Base-by-base conservation (phyloP, 1,140 invertebrate genomes). In the Bombus confusus region DNA sequence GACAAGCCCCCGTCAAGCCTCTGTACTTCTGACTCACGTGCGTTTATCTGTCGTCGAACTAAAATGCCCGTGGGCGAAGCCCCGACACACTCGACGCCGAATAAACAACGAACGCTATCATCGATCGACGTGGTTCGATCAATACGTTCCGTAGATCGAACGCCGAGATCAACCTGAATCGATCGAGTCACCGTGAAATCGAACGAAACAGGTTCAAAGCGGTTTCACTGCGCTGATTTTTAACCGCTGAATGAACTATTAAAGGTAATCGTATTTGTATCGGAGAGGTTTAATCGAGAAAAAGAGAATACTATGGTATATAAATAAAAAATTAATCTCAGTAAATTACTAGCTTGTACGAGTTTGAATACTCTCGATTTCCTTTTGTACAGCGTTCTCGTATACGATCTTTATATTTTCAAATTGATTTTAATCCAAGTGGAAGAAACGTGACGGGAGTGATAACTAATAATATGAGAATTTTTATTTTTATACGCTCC, bases 1-100 rank as follows among this genome's bases (percentile, higher is more conserved):
- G 90, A 86, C 90, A 62, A 52, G 89, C 90, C 89, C 71, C 83
- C 76, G 87, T 87, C 89, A 74, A 86, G 89, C 89, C 85, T 80
- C 84, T 83, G 76, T 28, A 82, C 78, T 83, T 74, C 86, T 86
- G 78, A 87, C 84, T 90, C 88, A 83, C 41, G 59, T 84, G 43
- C 77, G 85, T 66, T 81, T 88, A 69, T 88, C 80, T 86, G 64
- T 71, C 64, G 85, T 68, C 72, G 28, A 71, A 80, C 43, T 85
- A 80, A 72, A 80, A 85, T 73, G 66, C 25, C 75, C 75, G 75
- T 84, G 82, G 82, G 75, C 75, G 74, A 78, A 34, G 25, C 25
- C 57, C 28, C 57, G 28, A 47, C 41, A 6, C 2, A 37, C 34
- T 10, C 31, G 41, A 39, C 18, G 3, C 10, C 64, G 52, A 59